Base-by-base conservation (phyloP, 2,888 invertebrate species). In the Andricus quercusramuli region DNA sequence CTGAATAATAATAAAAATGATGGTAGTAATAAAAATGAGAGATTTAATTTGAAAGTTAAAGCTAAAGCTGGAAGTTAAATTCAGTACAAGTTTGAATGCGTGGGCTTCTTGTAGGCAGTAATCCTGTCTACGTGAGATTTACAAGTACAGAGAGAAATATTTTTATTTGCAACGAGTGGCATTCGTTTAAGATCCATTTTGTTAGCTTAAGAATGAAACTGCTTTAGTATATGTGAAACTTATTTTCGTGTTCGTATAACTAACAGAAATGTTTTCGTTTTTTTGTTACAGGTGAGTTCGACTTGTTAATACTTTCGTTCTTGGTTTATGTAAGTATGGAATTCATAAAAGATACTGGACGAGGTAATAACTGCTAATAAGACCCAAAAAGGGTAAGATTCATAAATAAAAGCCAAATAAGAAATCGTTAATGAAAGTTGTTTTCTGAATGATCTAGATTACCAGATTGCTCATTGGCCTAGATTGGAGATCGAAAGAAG, bases 61-160 rank as follows among this genome's bases (percentile, higher is more conserved):
- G 29, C 17, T 64, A 64, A 64, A 64, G 22, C 13, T 64, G 29
- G 25, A 29, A 29, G 17, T 64, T 64, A 29, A 64, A 64, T 25
- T 15, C 62, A 6, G 17, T 64, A 17, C 22, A 64, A 25, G 29
- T 64, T 64, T 64, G 13, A 64, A 17, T 64, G 64, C 64, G 64
- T 64, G 22, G 51, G 67, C 37, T 66, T 51, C 64, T 22, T 79
- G 79, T 20, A 44, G 32, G 62, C 47, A 59, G 51, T 70, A 80
- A 78, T 78, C 78, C 70, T 65, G 70, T 62, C 62, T 25, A 25
- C 62, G 25, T 64, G 17, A 64, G 64, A 29, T 64, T 64, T 64
- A 64, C 64, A 64, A 29, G 64, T 64, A 64, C 29, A 64, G 64
- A 64, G 64, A 64, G 17, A 29, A 29, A 64, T 64, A 29, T 64